A percentile compares a stretch with the other conserved stretches of the same genome.
Evolutionary conservation across 2,888 invertebrate species (phyloP).

Genomic region (Cryptocephalus primarius): DNA sequence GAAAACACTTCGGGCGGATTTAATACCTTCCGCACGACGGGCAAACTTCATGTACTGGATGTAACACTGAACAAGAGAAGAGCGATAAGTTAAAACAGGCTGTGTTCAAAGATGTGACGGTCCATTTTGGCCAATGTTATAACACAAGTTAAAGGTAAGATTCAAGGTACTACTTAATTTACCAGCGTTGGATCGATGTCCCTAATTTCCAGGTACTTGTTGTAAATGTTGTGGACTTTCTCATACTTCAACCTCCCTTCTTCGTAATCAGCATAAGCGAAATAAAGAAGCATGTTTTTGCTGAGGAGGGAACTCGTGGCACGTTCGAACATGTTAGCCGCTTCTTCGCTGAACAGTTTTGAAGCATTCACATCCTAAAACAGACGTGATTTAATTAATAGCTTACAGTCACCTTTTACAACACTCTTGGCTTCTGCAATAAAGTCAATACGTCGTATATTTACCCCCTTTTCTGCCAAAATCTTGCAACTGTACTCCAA

Average conservation of each 20-base stretch:
- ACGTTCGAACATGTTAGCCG: slow-evolving; percentile 87
- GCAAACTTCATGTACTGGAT: slow-evolving; percentile 99
- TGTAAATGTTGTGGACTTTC: slow-evolving; percentile 93
- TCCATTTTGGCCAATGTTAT: no score
- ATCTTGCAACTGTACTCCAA: slow-evolving; percentile 90
- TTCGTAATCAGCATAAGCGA: slow-evolving; percentile 98
- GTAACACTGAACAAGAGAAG: slow-evolving; percentile 57
- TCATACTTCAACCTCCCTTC: slow-evolving; percentile 93
- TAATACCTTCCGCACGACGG: slow-evolving; percentile 93
- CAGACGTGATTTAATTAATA: slow-evolving; percentile 2
- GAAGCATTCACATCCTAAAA: slow-evolving; percentile 83
- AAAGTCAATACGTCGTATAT: slow-evolving; percentile 20
- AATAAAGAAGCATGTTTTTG: slow-evolving; percentile 87
- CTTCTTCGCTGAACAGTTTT: slow-evolving; percentile 88
- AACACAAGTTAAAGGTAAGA: no score
- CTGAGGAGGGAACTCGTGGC: slow-evolving; percentile 83
- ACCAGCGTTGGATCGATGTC: slow-evolving; percentile 94
- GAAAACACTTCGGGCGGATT: slow-evolving; percentile 89
- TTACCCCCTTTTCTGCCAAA: slow-evolving; percentile 87
- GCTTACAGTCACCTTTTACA: no score
- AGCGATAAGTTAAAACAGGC: slow-evolving; percentile 8
- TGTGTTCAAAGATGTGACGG: not conserved
- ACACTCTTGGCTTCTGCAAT: not conserved
- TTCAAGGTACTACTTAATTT: slow-evolving; percentile 23
- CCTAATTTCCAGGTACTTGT: slow-evolving; percentile 75